Evolutionary conservation across 2,797 vertebrate species (phyloP).

Genomic region (Oryzias sinensis): DNA sequence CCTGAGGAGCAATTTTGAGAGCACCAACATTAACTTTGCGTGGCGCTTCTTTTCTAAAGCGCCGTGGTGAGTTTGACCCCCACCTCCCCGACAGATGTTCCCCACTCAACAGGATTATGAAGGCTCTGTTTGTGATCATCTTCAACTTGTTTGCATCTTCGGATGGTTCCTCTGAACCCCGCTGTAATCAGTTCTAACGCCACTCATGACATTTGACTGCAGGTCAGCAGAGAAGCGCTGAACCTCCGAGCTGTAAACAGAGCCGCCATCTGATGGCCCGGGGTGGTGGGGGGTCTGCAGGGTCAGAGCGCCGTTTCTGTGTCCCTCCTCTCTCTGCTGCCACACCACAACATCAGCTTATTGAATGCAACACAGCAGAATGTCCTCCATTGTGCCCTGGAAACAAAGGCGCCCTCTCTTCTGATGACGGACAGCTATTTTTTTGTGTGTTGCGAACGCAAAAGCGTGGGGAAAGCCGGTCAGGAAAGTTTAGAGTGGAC

Average conservation of each 20-base stretch:
- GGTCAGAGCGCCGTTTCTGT: slow-evolving; percentile 59
- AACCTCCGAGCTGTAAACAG: slow-evolving; percentile 54
- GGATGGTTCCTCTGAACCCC: slow-evolving; percentile 23
- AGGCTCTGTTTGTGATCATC: slow-evolving; percentile 42
- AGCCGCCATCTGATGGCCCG: slow-evolving; percentile 35
- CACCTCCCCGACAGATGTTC: slow-evolving; percentile 43
- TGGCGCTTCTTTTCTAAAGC: slow-evolving; percentile 48
- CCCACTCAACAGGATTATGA: slow-evolving; percentile 39
- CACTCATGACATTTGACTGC: slow-evolving; percentile 42
- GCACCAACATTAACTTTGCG: slow-evolving; percentile 26
- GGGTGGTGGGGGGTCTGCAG: slow-evolving; percentile 36
- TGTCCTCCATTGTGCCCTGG: slow-evolving; percentile 74
- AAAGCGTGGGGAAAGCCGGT: slow-evolving; percentile 28
- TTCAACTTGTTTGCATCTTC: slow-evolving; percentile 21
- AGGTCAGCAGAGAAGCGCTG: slow-evolving; percentile 51
- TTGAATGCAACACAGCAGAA: slow-evolving; percentile 77
- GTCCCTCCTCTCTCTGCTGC: slow-evolving; percentile 52
- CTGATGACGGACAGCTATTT: slow-evolving; percentile 61
- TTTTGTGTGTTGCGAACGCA: slow-evolving; percentile 57
- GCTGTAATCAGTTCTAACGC: slow-evolving; percentile 34
- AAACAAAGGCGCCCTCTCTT: slow-evolving; percentile 76
- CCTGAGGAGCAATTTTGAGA: slow-evolving; percentile 28
- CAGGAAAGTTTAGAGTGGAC: slow-evolving; percentile 34
- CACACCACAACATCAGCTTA: slow-evolving; percentile 55
- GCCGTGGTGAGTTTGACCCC: slow-evolving; percentile 29